Percentiles rank a stretch among this genome's conserved stretches.
Conservation (phyloP, 2,888 invertebrate genomes). For the Augochlorella aurata region DNA sequence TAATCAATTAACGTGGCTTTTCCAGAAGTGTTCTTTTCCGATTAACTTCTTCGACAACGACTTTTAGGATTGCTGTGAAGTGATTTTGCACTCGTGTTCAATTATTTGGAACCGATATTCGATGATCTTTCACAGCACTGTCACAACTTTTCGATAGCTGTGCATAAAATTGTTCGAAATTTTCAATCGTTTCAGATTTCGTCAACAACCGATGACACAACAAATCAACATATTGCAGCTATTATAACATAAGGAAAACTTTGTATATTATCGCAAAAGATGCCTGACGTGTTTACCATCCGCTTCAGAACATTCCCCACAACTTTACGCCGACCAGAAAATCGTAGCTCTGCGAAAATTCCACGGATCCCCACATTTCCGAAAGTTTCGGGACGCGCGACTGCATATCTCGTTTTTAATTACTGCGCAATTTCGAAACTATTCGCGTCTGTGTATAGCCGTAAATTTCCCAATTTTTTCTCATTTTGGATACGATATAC, state of each 20-base stretch:
- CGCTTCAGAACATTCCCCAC: not conserved
- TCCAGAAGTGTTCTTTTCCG: too few species aligned
- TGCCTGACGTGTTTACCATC: not conserved
- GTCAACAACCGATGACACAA: too few species aligned
- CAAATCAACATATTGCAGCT: not conserved
- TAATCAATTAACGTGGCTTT: too few species aligned
- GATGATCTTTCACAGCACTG: too few species aligned
- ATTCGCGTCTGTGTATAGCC: not conserved
- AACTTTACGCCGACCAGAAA: not conserved
- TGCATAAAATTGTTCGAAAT: too few species aligned
- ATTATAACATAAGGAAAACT: not conserved
- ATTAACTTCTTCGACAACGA: too few species aligned
- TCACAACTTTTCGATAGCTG: too few species aligned
- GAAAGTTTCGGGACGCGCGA: not conserved
- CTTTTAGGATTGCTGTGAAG: too few species aligned
- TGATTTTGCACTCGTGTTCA: too few species aligned
- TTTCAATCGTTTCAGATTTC: too few species aligned
- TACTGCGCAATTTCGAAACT: not conserved
- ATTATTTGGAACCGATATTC: too few species aligned
- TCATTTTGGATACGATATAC: not conserved
- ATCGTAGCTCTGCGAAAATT: not conserved
- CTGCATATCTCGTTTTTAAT: not conserved
- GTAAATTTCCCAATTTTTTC: not conserved
- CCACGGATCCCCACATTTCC: not conserved
- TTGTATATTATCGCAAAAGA: not conserved